Evolutionary conservation across 2,888 invertebrate genomes (phyloP), one percentile per base, ranked within the genome.

Genomic region (Drosophila phalerata): DNA sequence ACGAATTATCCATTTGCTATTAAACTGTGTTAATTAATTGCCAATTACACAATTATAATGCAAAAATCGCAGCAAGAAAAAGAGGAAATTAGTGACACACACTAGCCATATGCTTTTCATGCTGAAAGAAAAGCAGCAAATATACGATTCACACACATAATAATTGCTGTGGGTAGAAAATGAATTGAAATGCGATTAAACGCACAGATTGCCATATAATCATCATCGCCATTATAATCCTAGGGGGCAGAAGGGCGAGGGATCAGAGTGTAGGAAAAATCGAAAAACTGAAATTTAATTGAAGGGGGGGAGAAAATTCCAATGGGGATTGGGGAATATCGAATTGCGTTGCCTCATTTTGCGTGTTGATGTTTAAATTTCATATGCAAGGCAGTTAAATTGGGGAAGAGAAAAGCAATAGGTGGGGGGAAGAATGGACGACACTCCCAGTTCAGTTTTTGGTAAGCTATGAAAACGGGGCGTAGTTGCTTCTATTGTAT

Each of bases 101-200:
- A 43, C 47, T n/a, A 19, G 10, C 42, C 37, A 13, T 51, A n/a
- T n/a, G n/a, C 8, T 49, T 51, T 43, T 17, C 45, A 32, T n/a
- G 32, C 49, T 19, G 10, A 47, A 37, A 40, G 48, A 48, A 48
- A 49, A 53, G 52, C 28, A 19, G 28, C 34, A 45, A 62, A 62
- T 37, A 6, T 43, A 32, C n/a, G 22, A 43, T 47, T 43, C 15
- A 30, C 51, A 43, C 43, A 15, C 55, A 62, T 19, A 22, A 55
- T 63, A 55, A 55, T 38, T 47, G 55, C 47, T 30, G 25, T 25
- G 45, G 25, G 56, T 13, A 37, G 8, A 60, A 73, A 60, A 56
- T 48, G 45, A 57, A 63, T 64, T 52, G 56, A 76, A 75, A 75
- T 69, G 62, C 75, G 70, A 73, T 75, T 73, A 67, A 73, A 64